Percentiles rank a stretch among this genome's conserved stretches.
phyloP scores from a whole-genome alignment of 2,797 vertebrate genomes.

The Eulemur rubriventer region DNA sequence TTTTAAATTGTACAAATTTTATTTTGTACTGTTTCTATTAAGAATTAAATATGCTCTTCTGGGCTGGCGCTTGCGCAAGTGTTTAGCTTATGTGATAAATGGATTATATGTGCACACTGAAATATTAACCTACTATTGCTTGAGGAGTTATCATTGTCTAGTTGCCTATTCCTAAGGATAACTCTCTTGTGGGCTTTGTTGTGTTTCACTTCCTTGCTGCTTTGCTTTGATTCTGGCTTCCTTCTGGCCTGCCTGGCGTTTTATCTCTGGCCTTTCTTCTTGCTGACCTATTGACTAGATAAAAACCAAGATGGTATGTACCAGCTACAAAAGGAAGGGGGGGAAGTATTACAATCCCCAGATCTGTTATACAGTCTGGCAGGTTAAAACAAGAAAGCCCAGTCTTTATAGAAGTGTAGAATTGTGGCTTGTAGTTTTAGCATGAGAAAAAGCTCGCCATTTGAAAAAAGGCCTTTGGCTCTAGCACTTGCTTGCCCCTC shows the following conservation, averaged over 20 bases:
- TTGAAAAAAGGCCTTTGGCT: not conserved
- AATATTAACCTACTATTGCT: not conserved
- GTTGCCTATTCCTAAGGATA: not conserved
- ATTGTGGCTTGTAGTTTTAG: not conserved
- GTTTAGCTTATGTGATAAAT: not conserved
- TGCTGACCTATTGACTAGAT: not conserved
- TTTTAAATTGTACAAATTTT: not conserved
- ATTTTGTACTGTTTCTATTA: not conserved
- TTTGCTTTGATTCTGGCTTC: conserved; percentile 26
- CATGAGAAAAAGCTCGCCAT: not conserved
- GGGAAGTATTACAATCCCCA: not conserved
- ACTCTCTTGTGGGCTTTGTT: not conserved
- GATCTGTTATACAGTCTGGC: not conserved
- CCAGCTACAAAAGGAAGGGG: not conserved
- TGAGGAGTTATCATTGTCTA: not conserved
- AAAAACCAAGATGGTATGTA: not conserved
- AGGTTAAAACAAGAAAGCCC: not conserved
- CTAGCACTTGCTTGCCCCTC: not conserved
- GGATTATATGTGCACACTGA: not conserved
- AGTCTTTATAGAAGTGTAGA: not conserved
- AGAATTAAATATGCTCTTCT: conserved; percentile 33
- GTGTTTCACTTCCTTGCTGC: not conserved
- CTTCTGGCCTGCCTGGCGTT: not conserved
- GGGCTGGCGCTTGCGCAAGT: not conserved
- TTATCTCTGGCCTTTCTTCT: not conserved